Evolutionary conservation across 2,888 invertebrate species (phyloP).

Genomic region (Aporophyla lueneburgensis): DNA sequence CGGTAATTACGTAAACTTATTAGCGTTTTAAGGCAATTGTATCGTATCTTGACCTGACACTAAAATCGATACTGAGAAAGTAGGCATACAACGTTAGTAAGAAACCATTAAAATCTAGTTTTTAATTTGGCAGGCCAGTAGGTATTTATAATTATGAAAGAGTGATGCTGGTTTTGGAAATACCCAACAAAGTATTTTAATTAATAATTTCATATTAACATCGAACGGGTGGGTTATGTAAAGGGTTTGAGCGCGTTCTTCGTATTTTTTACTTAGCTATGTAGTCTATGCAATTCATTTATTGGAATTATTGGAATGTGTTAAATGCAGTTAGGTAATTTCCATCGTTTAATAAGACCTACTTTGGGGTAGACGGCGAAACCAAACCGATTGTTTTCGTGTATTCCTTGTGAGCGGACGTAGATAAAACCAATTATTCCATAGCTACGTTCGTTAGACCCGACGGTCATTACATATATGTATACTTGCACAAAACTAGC

Average conservation of each 20-base stretch:
- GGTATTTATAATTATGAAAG: slow-evolving; percentile 7
- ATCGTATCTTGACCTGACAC: background rate
- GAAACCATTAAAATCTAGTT: background rate
- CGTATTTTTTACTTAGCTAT: background rate
- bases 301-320: background rate
- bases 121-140: background rate
- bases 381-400: slow-evolving; percentile 3
- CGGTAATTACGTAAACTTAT: slow-evolving; percentile 35
- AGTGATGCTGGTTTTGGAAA: slow-evolving; percentile 28
- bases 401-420: slow-evolving; percentile 12
- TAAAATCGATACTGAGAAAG: slow-evolving; percentile 7
- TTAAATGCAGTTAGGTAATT: slow-evolving; percentile 4
- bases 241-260: background rate
- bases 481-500: slow-evolving; percentile 41
- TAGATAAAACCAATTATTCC: slow-evolving; percentile 34
- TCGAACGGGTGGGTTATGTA: background rate
- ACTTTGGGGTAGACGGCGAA: background rate
- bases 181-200: slow-evolving; percentile 30
- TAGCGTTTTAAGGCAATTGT: background rate
- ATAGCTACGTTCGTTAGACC: slow-evolving; percentile 40
- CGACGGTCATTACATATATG: slow-evolving; percentile 26
- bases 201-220: slow-evolving; percentile 12
- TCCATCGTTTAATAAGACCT: slow-evolving; percentile 1
- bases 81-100: background rate
- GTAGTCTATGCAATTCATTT: slow-evolving; percentile 2